Evolutionary conservation across 2,113 vertebrate species (phyloP).

Genomic region (Tyrannus savana): DNA sequence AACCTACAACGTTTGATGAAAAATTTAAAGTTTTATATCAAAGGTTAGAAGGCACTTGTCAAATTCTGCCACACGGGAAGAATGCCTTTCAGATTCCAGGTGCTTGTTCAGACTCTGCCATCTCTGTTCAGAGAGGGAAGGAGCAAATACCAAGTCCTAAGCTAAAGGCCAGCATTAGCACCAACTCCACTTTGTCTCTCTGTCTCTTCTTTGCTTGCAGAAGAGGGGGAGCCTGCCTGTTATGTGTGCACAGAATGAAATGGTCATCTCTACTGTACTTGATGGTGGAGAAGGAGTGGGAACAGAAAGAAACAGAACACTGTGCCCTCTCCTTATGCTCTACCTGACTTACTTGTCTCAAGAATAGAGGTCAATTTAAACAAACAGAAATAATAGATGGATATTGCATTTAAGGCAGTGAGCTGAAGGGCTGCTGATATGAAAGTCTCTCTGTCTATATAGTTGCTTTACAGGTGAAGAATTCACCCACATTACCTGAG

Average conservation of each 20-base stretch:
- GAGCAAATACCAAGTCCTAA: neutral
- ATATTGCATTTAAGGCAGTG: neutral
- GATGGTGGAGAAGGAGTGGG: neutral
- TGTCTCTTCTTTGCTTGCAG: neutral
- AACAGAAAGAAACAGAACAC: neutral
- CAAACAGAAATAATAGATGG: neutral
- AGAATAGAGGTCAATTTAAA: neutral
- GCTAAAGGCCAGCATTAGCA: neutral
- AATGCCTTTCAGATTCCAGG: neutral
- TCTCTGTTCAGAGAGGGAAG: neutral
- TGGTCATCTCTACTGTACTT: neutral
- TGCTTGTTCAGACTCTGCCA: neutral
- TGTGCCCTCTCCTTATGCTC: accelerated
- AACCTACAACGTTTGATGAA: neutral
- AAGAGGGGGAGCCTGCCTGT: neutral
- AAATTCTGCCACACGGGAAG: neutral
- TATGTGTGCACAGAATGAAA: neutral
- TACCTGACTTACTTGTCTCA: neutral
- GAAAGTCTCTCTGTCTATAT: neutral
- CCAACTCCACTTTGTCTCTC: neutral
- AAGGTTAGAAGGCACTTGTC: neutral
- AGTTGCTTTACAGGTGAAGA: neutral
- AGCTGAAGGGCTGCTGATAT: neutral
- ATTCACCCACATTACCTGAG: neutral
- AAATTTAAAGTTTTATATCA: neutral